Conservation (phyloP, 2,797 vertebrate genomes). For the Malacoraja senta region DNA sequence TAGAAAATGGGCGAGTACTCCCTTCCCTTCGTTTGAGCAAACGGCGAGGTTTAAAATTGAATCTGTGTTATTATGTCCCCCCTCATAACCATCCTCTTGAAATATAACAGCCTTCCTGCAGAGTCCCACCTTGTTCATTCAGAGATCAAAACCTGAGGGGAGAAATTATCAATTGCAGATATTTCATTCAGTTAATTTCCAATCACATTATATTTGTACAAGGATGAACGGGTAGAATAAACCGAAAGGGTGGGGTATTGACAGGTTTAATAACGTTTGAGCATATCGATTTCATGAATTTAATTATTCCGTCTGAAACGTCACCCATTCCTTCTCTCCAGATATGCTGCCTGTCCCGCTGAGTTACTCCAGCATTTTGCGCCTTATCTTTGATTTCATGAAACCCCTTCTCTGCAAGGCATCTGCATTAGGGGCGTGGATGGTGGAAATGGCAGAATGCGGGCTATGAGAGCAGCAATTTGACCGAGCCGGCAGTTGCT, state of each 20-base stretch:
- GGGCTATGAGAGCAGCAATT: not conserved
- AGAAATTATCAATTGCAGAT: not conserved
- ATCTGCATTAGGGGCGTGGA: constrained; percentile 25
- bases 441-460: constrained; percentile 1
- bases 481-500: not conserved
- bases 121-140: not conserved
- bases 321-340: too few species aligned
- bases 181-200: not conserved
- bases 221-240: not conserved
- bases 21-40: not conserved
- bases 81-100: not conserved
- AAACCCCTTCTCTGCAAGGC: not conserved
- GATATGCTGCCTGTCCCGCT: too few species aligned
- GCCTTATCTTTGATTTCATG: not conserved
- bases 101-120: not conserved
- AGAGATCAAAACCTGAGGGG: not conserved
- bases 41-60: not conserved
- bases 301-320: too few species aligned
- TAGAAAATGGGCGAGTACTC: not conserved
- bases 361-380: too few species aligned
- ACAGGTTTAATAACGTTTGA: not conserved
- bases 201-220: not conserved
- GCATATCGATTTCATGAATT: too few species aligned
- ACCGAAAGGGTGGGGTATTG: rapidly evolving
- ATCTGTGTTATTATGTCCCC: not conserved